A percentile compares a stretch with the other conserved stretches of the same genome.
Conservation (phyloP, 2,797 vertebrate genomes). For the Parambassis ranga region DNA sequence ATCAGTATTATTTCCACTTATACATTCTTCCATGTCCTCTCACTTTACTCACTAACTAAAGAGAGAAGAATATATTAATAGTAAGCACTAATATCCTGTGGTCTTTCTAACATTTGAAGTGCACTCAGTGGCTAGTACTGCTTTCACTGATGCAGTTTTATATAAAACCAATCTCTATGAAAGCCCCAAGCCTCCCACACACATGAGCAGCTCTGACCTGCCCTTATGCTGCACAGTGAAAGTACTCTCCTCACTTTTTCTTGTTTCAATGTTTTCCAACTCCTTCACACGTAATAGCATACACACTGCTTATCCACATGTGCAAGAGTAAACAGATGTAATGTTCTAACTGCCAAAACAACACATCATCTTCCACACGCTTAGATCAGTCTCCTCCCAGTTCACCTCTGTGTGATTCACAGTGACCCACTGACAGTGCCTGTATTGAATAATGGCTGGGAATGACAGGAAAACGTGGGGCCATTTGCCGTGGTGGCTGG, state of each 20-base stretch:
- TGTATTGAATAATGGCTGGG: slow-evolving; percentile 18
- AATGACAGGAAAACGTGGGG: slow-evolving; percentile 40
- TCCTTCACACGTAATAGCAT: slow-evolving; percentile 19
- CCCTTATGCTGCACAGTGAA: slow-evolving; percentile 39
- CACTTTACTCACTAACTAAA: slow-evolving; percentile 40
- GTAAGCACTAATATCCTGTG: slow-evolving; percentile 40
- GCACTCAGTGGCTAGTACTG: slow-evolving; percentile 70
- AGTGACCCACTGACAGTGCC: slow-evolving; percentile 6
- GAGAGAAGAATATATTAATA: slow-evolving; percentile 65
- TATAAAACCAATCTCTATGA: slow-evolving; percentile 75
- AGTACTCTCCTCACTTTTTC: slow-evolving; percentile 50
- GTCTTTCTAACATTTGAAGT: slow-evolving; percentile 72
- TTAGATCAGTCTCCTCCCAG: not conserved
- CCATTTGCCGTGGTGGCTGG: slow-evolving; percentile 35
- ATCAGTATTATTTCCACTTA: slow-evolving; percentile 2
- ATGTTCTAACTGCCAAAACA: not conserved
- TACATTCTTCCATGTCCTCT: slow-evolving; percentile 31
- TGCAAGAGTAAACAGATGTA: not conserved
- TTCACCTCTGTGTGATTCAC: slow-evolving; percentile 32
- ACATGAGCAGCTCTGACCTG: slow-evolving; percentile 55
- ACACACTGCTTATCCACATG: not conserved
- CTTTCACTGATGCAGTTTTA: slow-evolving; percentile 75
- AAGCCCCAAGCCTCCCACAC: slow-evolving; percentile 71
- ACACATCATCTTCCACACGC: not conserved
- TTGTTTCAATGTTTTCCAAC: slow-evolving; percentile 35